Base-by-base conservation (phyloP, 1,140 invertebrate species). In the Drosophila ambigua region DNA sequence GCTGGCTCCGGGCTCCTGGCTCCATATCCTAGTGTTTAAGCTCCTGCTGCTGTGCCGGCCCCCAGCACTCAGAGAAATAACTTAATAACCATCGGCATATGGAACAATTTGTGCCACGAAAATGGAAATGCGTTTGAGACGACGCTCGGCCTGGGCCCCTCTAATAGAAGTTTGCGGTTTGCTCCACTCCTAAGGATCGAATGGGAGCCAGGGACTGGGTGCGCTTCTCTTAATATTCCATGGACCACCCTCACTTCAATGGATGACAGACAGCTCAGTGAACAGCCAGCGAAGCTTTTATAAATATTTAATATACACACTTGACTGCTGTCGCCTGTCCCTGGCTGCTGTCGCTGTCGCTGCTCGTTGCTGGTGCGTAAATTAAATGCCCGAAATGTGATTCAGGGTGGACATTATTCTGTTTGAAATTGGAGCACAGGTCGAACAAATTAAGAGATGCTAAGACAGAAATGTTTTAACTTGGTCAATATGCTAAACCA, bases 61-160 rank as follows among this genome's bases (percentile, higher is more conserved):
- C 26, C 28, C 15, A 53, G 51, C 51, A 53, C 51, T 61, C 24
- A 45, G 59, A 68, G 64, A 78, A 81, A 85, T 85, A 85, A 85
- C 77, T 85, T 77, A 85, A 87, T 87, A 85, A 87, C 11, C 76
- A 79, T 49, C 52, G 60, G 83, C 82, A 87, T 87, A 87, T 87
- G 82, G 82, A 79, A 57, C 78, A 82, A 68, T 87, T 82, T 88
- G 48, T 74, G 48, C 63, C 67, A 77, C 53, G 52, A 76, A 76
- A 75, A 66, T 73, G 72, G 23, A 62, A 61, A 65, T 67, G 77
- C 28, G 31, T 26, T 39, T 54, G 11, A 9, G 7, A 35, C 39
- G 16, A 20, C 20, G 20, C 20, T 20, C 20, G 4, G 23, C 23
- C 9, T 44, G 50, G 43, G 20, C 13, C 8, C 11, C 35, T 9